Base-by-base conservation (phyloP, 2,888 invertebrate species). In the Tetheella fluctuosa region DNA sequence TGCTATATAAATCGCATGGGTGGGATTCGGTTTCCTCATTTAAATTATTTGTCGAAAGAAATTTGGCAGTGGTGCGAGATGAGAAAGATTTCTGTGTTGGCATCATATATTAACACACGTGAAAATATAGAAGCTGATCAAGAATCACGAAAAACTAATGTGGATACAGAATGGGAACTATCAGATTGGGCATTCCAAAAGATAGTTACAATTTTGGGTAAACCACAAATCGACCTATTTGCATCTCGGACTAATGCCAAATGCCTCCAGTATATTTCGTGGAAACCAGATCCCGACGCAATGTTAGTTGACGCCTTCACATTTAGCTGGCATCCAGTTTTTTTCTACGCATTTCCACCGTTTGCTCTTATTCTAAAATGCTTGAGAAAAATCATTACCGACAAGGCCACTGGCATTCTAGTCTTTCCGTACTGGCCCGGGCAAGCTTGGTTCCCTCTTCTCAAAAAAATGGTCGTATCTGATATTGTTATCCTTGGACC, bases 1-100 rank as follows among this genome's bases (percentile, higher is more conserved):
- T 20, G 28, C n/a, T 58, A 52, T 30, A 23, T 58, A 10, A 58
- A 58, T 28, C 28, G 23, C 17, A 58, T 48, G 57, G 57, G 57
- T 12, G 64, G 61, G 0, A 58, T 64, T 0, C 64, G 61, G 7
- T 64, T 55, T 20, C 61, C 59, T 0, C 59, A 60, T 8, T 28
- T 64, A 17, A 62, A 64, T 30, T 8, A 61, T 0, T n/a, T 64
- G 1, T n/a, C 54, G 0, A 57, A 57, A 37, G 4, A 13, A 2
- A 61, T 64, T 30, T 64, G 64, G 64, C 62, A 62, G 10, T 64
- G 64, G 62, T 62, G 64, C 25, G 62, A 62, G 28, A n/a, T n/a
- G 17, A 52, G 23, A 42, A 54, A 13, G 57, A 56, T 13, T 23
- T 62, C 4, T 59, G 34, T 65, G 12, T 61, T 39, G 23, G 64